These are phyloP conservation scores for Actias luna DNA, from an alignment of 2,888 invertebrate genomes.

Conservation along the genomic window DNA sequence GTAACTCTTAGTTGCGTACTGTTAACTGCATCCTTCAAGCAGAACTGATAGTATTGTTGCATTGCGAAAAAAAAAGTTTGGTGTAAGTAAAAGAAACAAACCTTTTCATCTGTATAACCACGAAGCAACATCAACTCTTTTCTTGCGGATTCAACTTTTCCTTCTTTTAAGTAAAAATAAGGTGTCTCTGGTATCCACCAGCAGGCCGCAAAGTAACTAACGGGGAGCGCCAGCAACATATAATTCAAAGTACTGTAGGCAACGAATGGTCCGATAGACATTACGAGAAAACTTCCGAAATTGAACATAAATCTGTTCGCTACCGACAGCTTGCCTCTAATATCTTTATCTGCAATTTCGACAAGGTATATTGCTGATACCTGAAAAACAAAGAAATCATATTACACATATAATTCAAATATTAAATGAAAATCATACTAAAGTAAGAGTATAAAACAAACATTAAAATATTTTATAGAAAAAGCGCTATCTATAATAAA, in stretches of 20 bases:
- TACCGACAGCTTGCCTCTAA: conserved; percentile 58
- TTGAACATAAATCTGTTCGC: conserved; percentile 55
- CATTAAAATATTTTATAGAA: not conserved
- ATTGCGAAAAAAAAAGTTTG: too few species aligned
- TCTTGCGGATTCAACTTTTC: conserved; percentile 66
- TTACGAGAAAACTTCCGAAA: conserved; percentile 62
- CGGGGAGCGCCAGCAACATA: conserved; percentile 63
- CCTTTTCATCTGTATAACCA: conserved; percentile 53
- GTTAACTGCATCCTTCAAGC: too few species aligned
- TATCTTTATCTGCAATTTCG: conserved; percentile 70
- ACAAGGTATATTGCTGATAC: conserved; percentile 63
- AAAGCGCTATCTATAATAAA: not conserved
- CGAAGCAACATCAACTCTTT: conserved; percentile 60
- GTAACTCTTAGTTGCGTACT: too few species aligned
- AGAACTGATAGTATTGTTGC: too few species aligned
- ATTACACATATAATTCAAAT: not conserved
- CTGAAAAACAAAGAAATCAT: conserved; percentile 41
- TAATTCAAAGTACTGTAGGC: conserved; percentile 62
- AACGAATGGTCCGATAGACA: conserved; percentile 62
- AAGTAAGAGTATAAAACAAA: not conserved
- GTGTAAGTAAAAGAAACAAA: too few species aligned
- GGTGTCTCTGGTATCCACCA: conserved; percentile 83
- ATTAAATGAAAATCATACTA: not conserved
- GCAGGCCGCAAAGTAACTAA: conserved; percentile 69
- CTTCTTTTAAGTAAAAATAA: conserved; percentile 78